phyloP scores from a whole-genome alignment of 2,888 invertebrate species.

The Polydesmus complanatus region DNA sequence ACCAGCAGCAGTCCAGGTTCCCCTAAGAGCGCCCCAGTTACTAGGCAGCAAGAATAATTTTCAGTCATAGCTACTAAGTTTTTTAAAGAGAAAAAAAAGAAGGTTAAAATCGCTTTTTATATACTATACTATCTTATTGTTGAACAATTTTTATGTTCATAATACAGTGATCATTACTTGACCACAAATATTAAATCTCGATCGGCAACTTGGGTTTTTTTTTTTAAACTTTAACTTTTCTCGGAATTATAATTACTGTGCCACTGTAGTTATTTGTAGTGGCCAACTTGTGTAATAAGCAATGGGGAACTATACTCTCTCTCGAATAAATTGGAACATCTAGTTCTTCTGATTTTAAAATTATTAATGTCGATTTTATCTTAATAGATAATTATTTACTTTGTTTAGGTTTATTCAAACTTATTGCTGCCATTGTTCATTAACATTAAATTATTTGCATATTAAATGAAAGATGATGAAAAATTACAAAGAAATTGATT shows the following conservation, averaged over 20 bases:
- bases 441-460: not conserved
- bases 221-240: not conserved
- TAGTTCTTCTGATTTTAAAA: not conserved
- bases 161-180: not conserved
- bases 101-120: not conserved
- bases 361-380: not conserved
- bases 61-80: not conserved
- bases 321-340: not conserved
- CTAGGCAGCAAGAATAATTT: slow-evolving; percentile 4
- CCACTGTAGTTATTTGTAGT: not conserved
- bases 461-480: too few relatives aligned
- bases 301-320: not conserved
- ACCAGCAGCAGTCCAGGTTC: slow-evolving; percentile 16
- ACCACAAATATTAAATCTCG: not conserved
- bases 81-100: not conserved
- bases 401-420: not conserved
- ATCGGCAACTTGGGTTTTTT: not conserved
- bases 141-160: not conserved
- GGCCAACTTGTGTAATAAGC: not conserved
- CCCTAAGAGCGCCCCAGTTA: slow-evolving; percentile 12
- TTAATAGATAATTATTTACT: not conserved
- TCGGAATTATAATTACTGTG: not conserved
- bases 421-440: too few relatives aligned
- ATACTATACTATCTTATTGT: not conserved
- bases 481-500: too few relatives aligned